These are phyloP conservation scores for Rhorus exstirpatorius DNA, from an alignment of 2,888 invertebrate genomes.

Conservation along the genomic window DNA sequence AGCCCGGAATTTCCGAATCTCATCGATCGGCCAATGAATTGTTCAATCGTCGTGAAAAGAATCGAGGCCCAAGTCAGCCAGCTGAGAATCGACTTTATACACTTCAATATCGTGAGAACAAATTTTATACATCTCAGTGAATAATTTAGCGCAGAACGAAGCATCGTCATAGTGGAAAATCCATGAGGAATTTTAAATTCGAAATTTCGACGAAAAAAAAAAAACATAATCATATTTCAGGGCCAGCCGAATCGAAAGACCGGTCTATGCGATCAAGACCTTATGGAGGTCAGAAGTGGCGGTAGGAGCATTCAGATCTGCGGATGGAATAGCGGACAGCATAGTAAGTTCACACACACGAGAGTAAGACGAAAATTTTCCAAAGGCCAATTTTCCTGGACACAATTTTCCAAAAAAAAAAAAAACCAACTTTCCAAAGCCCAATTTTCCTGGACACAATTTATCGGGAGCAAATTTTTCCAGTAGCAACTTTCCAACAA, in stretches of 20 bases:
- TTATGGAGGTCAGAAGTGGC: slow-evolving; percentile 84
- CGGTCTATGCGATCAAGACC: slow-evolving; percentile 93
- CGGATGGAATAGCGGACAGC: slow-evolving; percentile 94
- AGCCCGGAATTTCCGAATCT: slow-evolving; percentile 94
- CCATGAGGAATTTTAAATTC: neutral
- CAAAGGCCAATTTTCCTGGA: neutral
- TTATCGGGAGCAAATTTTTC: neutral
- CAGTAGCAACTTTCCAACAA: neutral
- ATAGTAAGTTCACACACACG: slow-evolving; percentile 88
- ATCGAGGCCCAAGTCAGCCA: slow-evolving; percentile 93
- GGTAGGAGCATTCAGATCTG: slow-evolving; percentile 88
- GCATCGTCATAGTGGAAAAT: neutral
- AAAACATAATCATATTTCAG: slow-evolving; percentile 87
- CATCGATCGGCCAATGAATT: slow-evolving; percentile 90
- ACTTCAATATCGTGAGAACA: slow-evolving; percentile 92
- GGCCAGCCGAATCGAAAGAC: slow-evolving; percentile 94
- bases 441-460: neutral
- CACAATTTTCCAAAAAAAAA: neutral
- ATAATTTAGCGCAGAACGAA: slow-evolving; percentile 15
- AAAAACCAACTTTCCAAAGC: neutral
- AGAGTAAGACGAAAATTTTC: neutral
- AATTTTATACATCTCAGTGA: slow-evolving; percentile 15
- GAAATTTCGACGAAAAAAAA: neutral
- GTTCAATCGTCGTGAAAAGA: slow-evolving; percentile 91
- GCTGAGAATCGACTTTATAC: slow-evolving; percentile 93